Evolutionary conservation across 2,113 vertebrate genomes (phyloP), one percentile per base, ranked within the genome.

Genomic region (Phodopus roborovskii): DNA sequence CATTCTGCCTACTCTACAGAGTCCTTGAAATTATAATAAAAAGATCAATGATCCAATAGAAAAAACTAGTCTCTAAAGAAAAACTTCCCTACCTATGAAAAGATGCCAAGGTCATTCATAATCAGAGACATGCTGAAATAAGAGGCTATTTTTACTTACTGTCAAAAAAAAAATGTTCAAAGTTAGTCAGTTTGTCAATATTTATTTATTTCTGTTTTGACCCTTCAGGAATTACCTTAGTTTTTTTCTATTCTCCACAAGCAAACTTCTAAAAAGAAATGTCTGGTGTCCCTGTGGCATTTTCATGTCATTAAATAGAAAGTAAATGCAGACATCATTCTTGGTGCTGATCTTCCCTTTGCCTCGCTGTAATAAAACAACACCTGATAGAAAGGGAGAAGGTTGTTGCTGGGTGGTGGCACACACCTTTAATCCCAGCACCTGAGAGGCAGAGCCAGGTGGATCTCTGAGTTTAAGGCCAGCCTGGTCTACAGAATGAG

Each of bases 61-160:
- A 93, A 92, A 70, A 64, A 39, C 60, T 64, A 64, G 48, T 75
- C 24, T 91, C 58, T 62, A 88, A 85, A 82, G 66, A 94, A 71
- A 90, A 82, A 60, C 56, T 77, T 70, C 81, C 24, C 64, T n/a
- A 26, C 36, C 22, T 22, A 17, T 53, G 53, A 90, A 83, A 74
- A 94, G 74, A 71, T 86, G n/a, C 17, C 92, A 92, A 7, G 60
- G 81, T 94, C 75, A 50, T 36, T 74, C 56, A 45, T 73, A 70
- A 78, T 12, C 86, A 92, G 62, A 92, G 26, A 95, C 92, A 90
- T 84, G 68, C 30, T 10, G 28, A 16, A 70, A 45, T 39, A 20
- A 93, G 78, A 45, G 13, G 91, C 53, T n/a, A n/a, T 86, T 94
- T 96, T 81, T 90, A 73, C 86, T 71, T 30, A 88, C n/a, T 26